Conservation (phyloP, 2,888 invertebrate genomes). For the Atherix ibis region DNA sequence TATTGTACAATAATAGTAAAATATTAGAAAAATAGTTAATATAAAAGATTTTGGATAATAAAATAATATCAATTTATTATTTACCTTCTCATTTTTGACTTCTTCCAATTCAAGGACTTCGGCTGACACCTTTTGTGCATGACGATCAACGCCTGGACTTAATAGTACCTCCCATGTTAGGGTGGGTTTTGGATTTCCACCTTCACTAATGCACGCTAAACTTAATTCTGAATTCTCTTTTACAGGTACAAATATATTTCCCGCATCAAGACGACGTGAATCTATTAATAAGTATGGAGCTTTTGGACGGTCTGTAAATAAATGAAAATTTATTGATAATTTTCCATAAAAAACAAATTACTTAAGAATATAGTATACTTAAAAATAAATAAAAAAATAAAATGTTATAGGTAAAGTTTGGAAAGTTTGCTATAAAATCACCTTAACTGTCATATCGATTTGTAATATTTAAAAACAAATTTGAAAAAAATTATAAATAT, state of each 20-base stretch:
- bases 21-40: too few relatives aligned
- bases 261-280: constrained; percentile 67
- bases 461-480: too few relatives aligned
- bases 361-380: background rate
- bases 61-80: background rate
- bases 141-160: constrained; percentile 42
- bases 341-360: background rate
- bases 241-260: constrained; percentile 76
- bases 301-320: constrained; percentile 56
- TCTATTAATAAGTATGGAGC: constrained; percentile 77
- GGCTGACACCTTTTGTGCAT: constrained; percentile 37
- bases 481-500: too few relatives aligned
- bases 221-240: constrained; percentile 69
- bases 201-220: constrained; percentile 74
- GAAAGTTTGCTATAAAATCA: background rate
- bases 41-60: too few relatives aligned
- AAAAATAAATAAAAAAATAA: background rate
- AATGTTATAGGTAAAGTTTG: background rate
- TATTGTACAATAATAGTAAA: too few relatives aligned
- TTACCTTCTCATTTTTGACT: constrained; percentile 30
- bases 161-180: constrained; percentile 32
- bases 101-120: constrained; percentile 33
- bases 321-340: constrained; percentile 4
- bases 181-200: constrained; percentile 54
- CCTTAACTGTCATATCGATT: background rate